Percentiles rank a stretch among this genome's conserved stretches.
Evolutionary conservation across 2,888 invertebrate species (phyloP).

Genomic region (Pemphredon lugubris): DNA sequence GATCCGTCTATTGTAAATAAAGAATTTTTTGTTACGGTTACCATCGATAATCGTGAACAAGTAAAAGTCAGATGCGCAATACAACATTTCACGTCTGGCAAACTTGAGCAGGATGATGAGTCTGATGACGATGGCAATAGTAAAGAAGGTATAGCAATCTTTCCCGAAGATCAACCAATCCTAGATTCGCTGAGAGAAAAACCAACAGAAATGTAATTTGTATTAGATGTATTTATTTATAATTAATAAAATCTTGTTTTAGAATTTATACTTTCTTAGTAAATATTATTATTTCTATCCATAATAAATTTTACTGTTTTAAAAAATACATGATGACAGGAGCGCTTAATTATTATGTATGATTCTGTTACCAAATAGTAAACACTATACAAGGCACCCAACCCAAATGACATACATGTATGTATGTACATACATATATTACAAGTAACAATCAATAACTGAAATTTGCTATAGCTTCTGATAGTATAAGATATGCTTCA

Average conservation of each 20-base stretch:
- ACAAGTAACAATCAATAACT: constrained; percentile 43
- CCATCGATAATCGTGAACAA: constrained; percentile 88
- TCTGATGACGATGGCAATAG: no score
- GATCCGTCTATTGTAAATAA: constrained; percentile 90
- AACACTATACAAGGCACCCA: neutral
- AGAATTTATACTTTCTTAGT: neutral
- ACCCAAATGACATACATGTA: neutral
- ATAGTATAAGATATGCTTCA: constrained; percentile 6
- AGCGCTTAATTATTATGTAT: no score
- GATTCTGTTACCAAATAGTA: no score
- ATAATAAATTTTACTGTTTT: neutral
- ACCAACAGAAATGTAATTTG: neutral
- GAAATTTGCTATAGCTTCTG: constrained; percentile 25
- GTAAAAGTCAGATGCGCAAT: constrained; percentile 89
- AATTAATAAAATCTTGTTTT: constrained; percentile 42
- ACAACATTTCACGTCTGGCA: constrained; percentile 89
- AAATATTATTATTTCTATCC: neutral
- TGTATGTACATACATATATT: neutral
- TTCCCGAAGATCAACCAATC: constrained; percentile 82
- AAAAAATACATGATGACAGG: no score
- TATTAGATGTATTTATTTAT: constrained; percentile 6
- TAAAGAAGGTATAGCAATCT: constrained; percentile 83
- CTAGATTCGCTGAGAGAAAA: constrained; percentile 68
- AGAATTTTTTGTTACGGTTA: constrained; percentile 90
- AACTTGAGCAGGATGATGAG: no score